These are phyloP conservation scores for Branchinecta sandiegonensis DNA, from an alignment of 2,888 invertebrate species.

Conservation along the genomic window DNA sequence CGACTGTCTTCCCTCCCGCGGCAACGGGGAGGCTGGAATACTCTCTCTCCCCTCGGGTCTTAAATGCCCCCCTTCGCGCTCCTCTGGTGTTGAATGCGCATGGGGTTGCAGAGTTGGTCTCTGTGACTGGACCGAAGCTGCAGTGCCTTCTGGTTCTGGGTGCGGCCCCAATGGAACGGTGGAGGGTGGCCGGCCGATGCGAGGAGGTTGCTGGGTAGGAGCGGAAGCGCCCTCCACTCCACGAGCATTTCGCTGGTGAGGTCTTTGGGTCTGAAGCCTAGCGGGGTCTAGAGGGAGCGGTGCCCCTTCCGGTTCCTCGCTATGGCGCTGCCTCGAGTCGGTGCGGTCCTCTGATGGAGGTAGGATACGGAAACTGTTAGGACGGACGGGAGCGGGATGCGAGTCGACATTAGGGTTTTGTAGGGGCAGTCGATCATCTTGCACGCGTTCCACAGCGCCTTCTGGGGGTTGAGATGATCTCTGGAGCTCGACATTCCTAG, in stretches of 20 bases:
- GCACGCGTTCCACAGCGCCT: slow-evolving; percentile 8
- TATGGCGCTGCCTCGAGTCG: neutral
- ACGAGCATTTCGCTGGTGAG: neutral
- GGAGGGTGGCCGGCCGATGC: neutral
- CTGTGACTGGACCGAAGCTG: neutral
- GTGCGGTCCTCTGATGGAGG: neutral
- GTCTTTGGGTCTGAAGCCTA: neutral
- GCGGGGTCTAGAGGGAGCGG: neutral
- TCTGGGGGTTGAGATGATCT: neutral
- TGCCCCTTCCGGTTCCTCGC: neutral
- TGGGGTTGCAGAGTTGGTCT: neutral
- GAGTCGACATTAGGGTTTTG: neutral
- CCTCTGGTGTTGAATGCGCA: slow-evolving; percentile 3
- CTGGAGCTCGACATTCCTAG: neutral
- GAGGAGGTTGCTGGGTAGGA: neutral
- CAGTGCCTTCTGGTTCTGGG: neutral
- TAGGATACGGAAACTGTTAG: too few species aligned
- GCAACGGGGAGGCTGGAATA: too few species aligned
- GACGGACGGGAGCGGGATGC: too few species aligned
- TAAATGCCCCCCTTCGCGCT: neutral
- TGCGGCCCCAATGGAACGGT: neutral
- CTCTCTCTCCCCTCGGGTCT: neutral
- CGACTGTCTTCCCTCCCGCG: too few species aligned
- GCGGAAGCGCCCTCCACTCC: neutral
- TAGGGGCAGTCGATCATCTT: slow-evolving; percentile 5